These are phyloP conservation scores for Chaetogeoica ovagalla DNA, from an alignment of 2,888 invertebrate species.

Conservation along the genomic window DNA sequence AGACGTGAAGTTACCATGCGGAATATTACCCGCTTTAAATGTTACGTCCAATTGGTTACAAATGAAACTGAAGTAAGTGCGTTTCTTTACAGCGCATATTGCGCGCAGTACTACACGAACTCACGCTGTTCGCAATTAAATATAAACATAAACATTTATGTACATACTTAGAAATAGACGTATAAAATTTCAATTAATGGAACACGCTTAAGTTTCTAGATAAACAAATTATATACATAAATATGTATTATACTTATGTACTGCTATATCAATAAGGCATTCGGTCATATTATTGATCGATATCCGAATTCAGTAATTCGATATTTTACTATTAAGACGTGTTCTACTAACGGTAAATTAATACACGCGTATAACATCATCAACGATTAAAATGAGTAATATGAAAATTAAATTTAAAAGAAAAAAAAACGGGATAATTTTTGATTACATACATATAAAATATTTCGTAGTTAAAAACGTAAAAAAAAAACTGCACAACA, in stretches of 20 bases:
- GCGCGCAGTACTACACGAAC: too few species aligned
- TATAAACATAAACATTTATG: conserved; percentile 16
- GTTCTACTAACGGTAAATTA: too few species aligned
- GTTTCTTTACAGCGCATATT: background rate
- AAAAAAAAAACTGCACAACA: too few species aligned
- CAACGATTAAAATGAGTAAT: too few species aligned
- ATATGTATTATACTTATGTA: too few species aligned
- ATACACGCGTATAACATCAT: too few species aligned
- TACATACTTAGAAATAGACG: conserved; percentile 3
- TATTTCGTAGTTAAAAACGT: too few species aligned
- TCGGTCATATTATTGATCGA: background rate
- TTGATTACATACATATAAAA: too few species aligned
- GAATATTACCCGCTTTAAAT: conserved; percentile 38
- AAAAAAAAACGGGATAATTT: too few species aligned
- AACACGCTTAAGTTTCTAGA: background rate
- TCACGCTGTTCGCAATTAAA: background rate
- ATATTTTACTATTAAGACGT: too few species aligned
- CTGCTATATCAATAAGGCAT: background rate
- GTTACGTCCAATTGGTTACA: conserved; percentile 50
- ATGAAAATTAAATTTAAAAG: too few species aligned
- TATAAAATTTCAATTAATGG: conserved; percentile 22
- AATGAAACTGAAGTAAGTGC: conserved; percentile 49
- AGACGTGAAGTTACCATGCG: conserved; percentile 45
- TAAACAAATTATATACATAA: background rate
- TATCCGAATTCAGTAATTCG: background rate